These are phyloP conservation scores for Eupithecia centaureata DNA, from an alignment of 2,888 invertebrate species.

Conservation along the genomic window DNA sequence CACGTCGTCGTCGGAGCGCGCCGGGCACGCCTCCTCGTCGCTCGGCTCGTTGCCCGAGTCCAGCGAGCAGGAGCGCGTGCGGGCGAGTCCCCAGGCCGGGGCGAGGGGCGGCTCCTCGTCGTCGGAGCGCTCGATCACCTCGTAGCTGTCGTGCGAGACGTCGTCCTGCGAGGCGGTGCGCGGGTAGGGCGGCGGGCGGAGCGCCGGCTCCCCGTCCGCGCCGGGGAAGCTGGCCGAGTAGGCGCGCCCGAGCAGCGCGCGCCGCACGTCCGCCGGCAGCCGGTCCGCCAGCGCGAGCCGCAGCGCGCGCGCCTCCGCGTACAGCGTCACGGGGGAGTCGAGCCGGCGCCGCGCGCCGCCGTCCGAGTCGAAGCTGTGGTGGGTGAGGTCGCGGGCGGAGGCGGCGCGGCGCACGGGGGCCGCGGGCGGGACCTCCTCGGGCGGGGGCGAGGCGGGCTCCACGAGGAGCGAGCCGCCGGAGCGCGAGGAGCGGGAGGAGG, in stretches of 20 bases:
- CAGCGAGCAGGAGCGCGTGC: slow-evolving; percentile 88
- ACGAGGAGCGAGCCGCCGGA: slow-evolving; percentile 63
- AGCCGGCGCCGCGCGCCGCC: slow-evolving; percentile 84
- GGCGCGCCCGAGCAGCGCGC: slow-evolving; percentile 82
- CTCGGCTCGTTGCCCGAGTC: slow-evolving; percentile 91
- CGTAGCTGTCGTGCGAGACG: slow-evolving; percentile 94
- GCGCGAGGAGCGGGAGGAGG: slow-evolving; percentile 71
- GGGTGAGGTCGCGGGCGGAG: slow-evolving; percentile 92
- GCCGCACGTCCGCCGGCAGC: slow-evolving; percentile 65
- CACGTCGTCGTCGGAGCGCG: slow-evolving; percentile 87
- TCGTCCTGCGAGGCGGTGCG: slow-evolving; percentile 92
- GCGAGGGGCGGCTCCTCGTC: slow-evolving; percentile 77
- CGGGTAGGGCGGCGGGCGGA: slow-evolving; percentile 85
- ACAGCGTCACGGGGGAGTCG: slow-evolving; percentile 65
- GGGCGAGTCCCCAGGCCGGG: slow-evolving; percentile 59
- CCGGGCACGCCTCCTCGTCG: slow-evolving; percentile 84
- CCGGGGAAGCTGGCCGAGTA: slow-evolving; percentile 95
- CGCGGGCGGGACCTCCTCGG: slow-evolving; percentile 46
- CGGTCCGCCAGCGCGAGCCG: slow-evolving; percentile 82
- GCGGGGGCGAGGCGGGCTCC: slow-evolving; percentile 54
- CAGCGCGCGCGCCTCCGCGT: slow-evolving; percentile 73
- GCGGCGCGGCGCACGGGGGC: slow-evolving; percentile 84
- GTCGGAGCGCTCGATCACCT: slow-evolving; percentile 90
- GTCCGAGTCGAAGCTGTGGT: slow-evolving; percentile 89
- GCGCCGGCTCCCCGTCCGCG: slow-evolving; percentile 87